A percentile compares a stretch with the other conserved stretches of the same genome.
phyloP scores from a whole-genome alignment of 2,113 vertebrate species.

The Ptyas mucosa region DNA sequence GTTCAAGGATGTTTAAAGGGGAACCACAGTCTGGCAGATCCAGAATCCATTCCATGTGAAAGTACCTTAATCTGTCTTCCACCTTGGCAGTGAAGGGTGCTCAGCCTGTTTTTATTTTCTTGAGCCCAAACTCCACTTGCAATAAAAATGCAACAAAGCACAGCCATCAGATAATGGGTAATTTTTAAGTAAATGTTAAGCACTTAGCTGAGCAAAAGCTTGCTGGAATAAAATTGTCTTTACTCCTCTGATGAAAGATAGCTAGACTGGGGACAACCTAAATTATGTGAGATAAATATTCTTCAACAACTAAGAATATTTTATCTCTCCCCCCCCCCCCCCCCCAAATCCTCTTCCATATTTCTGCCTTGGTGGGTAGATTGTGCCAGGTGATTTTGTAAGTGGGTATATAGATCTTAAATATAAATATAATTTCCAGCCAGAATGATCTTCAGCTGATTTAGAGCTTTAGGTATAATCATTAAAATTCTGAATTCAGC shows the following conservation, averaged over 20 bases:
- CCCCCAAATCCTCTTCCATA: not conserved
- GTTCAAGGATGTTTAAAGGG: not conserved
- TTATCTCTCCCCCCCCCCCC: fast-evolving
- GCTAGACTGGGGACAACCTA: not conserved
- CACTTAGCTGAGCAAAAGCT: not conserved
- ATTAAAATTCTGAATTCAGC: not conserved
- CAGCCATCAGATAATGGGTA: not conserved
- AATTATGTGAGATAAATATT: not conserved
- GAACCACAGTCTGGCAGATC: not conserved
- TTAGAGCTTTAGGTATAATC: not conserved
- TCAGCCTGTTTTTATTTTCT: not conserved
- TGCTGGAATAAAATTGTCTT: not conserved
- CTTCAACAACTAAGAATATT: not conserved
- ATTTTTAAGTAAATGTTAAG: not conserved
- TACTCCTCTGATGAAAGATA: not conserved
- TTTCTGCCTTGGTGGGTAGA: not conserved
- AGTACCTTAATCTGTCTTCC: not conserved
- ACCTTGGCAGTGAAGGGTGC: not conserved
- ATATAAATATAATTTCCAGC: not conserved
- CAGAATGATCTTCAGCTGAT: not conserved
- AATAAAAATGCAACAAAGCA: not conserved
- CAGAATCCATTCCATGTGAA: not conserved
- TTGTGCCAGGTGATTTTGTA: not conserved
- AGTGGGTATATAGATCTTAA: not conserved
- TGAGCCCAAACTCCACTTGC: not conserved